Conservation (phyloP, 2,113 vertebrate genomes). For the Strix aluco region DNA sequence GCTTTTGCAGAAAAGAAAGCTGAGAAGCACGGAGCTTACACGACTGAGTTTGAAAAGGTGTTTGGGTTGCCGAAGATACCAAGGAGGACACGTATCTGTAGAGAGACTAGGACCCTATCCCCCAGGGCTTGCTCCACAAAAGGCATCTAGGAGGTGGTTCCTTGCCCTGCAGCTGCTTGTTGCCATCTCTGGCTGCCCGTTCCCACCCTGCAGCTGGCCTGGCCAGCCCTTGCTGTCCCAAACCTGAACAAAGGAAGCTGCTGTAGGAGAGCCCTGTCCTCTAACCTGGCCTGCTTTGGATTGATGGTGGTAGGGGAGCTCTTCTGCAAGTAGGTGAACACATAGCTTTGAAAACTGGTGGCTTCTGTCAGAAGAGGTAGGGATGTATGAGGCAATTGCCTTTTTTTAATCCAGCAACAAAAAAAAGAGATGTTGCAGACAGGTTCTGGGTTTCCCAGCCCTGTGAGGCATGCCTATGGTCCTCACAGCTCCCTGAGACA, state of each 20-base stretch:
- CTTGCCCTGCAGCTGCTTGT: neutral
- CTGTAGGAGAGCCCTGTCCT: neutral
- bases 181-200: neutral
- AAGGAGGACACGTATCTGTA: neutral
- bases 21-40: neutral
- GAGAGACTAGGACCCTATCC: neutral
- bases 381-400: neutral
- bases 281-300: neutral
- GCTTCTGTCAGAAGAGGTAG: neutral
- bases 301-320: neutral
- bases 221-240: neutral
- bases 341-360: neutral
- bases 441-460: neutral
- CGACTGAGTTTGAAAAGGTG: neutral
- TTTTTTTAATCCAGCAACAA: neutral
- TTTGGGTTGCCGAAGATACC: neutral
- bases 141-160: neutral
- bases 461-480: fast-evolving
- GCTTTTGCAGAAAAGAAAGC: neutral
- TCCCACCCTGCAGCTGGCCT: neutral
- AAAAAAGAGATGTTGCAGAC: fast-evolving
- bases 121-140: neutral
- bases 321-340: neutral
- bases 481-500: neutral
- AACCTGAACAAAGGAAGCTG: neutral